Percentiles rank a stretch among this genome's conserved stretches.
phyloP scores from a whole-genome alignment of 2,797 vertebrate species.

The Carapus acus region DNA sequence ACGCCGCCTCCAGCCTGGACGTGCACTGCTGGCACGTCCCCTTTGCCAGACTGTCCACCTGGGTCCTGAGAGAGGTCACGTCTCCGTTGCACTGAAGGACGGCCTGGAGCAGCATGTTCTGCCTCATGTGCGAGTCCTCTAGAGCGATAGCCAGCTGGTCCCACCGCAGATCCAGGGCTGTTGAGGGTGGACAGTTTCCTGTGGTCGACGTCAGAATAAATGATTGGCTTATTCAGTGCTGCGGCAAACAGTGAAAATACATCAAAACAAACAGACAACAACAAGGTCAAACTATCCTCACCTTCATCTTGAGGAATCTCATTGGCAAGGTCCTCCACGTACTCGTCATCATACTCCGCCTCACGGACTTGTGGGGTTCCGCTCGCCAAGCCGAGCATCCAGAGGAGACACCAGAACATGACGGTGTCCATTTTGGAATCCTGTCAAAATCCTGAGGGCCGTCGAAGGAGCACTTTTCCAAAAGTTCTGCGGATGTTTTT shows the following conservation, averaged over 20 bases:
- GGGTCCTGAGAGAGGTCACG: constrained; percentile 34
- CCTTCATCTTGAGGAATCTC: constrained; percentile 52
- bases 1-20: constrained; percentile 38
- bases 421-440: constrained; percentile 37
- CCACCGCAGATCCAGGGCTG: constrained; percentile 55
- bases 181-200: constrained; percentile 32
- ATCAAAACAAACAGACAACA: background rate
- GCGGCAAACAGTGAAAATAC: background rate
- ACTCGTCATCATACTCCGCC: constrained; percentile 42
- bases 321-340: constrained; percentile 48
- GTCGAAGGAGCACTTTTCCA: background rate
- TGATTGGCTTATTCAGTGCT: constrained; percentile 7
- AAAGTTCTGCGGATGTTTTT: constrained; percentile 2
- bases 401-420: constrained; percentile 38
- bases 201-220: constrained; percentile 13
- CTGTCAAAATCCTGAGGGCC: background rate
- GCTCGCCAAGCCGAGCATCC: constrained; percentile 25
- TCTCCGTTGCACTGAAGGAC: constrained; percentile 42
- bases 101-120: constrained; percentile 63
- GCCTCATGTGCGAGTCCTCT: constrained; percentile 69
- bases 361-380: constrained; percentile 28
- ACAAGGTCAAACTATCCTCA: constrained; percentile 46
- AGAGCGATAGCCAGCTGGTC: constrained; percentile 65
- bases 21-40: constrained; percentile 42
- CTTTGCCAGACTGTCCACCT: constrained; percentile 41